Evolutionary conservation across 1,140 invertebrate species (phyloP), one percentile per base, ranked within the genome.

Genomic region (Temnothorax longispinosus): DNA sequence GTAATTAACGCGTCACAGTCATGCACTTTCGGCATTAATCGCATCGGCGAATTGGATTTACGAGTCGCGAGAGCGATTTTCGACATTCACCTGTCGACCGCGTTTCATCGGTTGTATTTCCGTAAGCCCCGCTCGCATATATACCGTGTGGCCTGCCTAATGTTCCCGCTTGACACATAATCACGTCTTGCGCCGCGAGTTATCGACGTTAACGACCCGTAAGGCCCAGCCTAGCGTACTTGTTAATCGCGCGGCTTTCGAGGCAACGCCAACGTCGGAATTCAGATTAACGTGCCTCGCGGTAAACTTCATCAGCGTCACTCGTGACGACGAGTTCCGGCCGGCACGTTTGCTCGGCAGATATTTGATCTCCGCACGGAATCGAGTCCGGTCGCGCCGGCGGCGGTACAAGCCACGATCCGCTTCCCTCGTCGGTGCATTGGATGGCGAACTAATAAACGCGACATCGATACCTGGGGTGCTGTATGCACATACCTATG

Each of bases 231-330:
- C 56, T 44, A 21, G 52, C 32, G 50, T 89, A 67, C 74, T 76
- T 50, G 86, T 85, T 85, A 74, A 81, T 72, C 75, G 60, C 21
- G 54, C 41, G 85, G 80, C 64, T 85, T 88, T 85, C 69, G 58
- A 32, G 75, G 75, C 50, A 58, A 54, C 60, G 41, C 52, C 58
- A 44, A 32, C 44, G 44, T 27, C 65, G 65, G 41, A 65, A 81
- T 74, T 52, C 47, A 67, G 71, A 90, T 90, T 86, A 90, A 86
- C 60, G 88, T 88, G 56, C 41, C 3, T 56, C 11, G 58, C 7
- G 76, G 82, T 32, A 90, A 90, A 90, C 89, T 88, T 90, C 81
- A 90, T 90, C 89, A 90, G 71, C 44, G 38, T 52, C 85, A 54
- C 54, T 18, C 38, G 21, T 27, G 38, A 47, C 62, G 80, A 87